These are phyloP conservation scores for Elanus axillaris DNA, from an alignment of 2,113 vertebrate genomes.

Conservation along the genomic window DNA sequence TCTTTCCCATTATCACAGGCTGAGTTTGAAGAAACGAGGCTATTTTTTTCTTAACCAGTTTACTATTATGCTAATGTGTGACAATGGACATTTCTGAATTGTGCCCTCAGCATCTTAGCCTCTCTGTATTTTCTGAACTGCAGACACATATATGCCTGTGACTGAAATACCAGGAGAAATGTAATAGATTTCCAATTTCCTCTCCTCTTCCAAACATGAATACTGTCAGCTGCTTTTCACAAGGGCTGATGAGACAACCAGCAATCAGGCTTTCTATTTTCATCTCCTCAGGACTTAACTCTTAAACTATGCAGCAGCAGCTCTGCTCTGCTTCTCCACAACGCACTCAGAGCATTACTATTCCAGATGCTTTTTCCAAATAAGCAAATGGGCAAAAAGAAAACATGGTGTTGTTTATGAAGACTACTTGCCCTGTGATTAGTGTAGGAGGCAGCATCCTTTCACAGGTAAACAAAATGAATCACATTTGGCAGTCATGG, in stretches of 20 bases:
- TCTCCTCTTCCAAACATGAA: slow-evolving; percentile 26
- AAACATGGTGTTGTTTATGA: not conserved
- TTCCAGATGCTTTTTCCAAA: not conserved
- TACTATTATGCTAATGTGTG: not conserved
- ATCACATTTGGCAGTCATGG: not conserved
- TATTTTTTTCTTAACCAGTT: not conserved
- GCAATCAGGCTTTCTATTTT: slow-evolving; percentile 61
- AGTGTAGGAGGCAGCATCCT: not conserved
- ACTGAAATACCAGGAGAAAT: not conserved
- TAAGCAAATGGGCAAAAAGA: not conserved
- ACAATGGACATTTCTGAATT: not conserved
- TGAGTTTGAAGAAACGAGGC: not conserved
- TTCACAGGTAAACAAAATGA: not conserved
- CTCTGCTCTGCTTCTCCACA: not conserved
- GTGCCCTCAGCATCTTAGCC: not conserved
- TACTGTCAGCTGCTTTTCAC: slow-evolving; percentile 49
- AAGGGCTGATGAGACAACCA: slow-evolving; percentile 52
- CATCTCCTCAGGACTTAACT: slow-evolving; percentile 33
- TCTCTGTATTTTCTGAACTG: not conserved
- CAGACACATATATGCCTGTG: not conserved
- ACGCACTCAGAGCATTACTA: not conserved
- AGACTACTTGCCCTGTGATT: not conserved
- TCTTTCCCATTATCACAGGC: not conserved
- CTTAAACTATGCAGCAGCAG: not conserved
- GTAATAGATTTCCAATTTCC: slow-evolving; percentile 46